A percentile compares a stretch with the other conserved stretches of the same genome.
Evolutionary conservation across 2,888 invertebrate genomes (phyloP).

Genomic region (Calameuta idolon): DNA sequence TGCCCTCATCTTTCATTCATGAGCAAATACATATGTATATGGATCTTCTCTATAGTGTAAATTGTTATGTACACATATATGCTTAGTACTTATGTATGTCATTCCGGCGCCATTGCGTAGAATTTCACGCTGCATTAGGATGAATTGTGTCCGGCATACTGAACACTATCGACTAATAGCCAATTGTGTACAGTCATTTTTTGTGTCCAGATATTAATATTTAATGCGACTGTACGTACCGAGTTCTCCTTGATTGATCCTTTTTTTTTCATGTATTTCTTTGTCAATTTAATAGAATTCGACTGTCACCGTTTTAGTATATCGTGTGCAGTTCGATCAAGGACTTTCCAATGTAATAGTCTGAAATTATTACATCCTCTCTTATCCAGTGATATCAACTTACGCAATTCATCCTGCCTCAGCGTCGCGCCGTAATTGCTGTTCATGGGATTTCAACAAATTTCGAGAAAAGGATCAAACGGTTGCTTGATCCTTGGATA

Average conservation of each 20-base stretch:
- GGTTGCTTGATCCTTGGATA: neutral
- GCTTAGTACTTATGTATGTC: neutral
- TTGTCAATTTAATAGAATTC: neutral
- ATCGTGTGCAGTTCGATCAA: neutral
- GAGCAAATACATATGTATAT: neutral
- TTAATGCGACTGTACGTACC: neutral
- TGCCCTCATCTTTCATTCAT: neutral
- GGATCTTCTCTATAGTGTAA: neutral
- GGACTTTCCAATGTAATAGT: conserved; percentile 2
- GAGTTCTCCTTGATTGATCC: neutral
- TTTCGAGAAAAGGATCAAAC: neutral
- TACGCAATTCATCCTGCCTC: conserved; percentile 33
- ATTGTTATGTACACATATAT: neutral
- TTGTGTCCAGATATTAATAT: neutral
- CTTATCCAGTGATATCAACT: conserved; percentile 12
- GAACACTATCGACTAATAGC: neutral
- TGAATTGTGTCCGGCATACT: neutral
- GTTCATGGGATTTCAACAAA: neutral
- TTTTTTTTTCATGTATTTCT: neutral
- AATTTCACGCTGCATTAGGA: neutral
- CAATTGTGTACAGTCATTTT: neutral
- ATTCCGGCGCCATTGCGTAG: neutral
- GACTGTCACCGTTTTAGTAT: neutral
- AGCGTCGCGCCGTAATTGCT: neutral
- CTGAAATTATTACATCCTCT: conserved; percentile 11